phyloP scores from a whole-genome alignment of 2,113 vertebrate genomes.

The Toxostoma redivivum region DNA sequence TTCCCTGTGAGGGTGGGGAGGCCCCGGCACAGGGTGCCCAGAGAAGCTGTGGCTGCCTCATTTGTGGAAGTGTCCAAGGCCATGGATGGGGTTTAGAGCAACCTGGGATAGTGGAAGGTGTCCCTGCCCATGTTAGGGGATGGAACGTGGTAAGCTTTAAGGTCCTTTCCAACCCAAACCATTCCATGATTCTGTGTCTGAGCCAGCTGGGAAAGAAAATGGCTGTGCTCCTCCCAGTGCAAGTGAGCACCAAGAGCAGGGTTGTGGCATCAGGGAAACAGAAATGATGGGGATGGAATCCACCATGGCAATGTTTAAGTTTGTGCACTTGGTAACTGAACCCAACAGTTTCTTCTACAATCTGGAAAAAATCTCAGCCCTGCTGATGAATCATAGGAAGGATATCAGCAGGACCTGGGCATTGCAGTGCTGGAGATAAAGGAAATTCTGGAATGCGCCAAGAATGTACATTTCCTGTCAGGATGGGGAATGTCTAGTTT shows the following conservation, averaged over 20 bases:
- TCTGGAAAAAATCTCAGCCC: neutral
- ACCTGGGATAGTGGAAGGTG: neutral
- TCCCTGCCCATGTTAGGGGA: neutral
- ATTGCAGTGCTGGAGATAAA: neutral
- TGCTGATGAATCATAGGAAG: neutral
- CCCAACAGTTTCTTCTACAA: neutral
- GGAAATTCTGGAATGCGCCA: neutral
- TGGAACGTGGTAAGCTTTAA: neutral
- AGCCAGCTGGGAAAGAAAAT: neutral
- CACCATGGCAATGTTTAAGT: accelerated
- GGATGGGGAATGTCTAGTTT: neutral
- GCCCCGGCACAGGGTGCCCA: neutral
- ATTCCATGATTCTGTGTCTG: neutral
- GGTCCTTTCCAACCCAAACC: neutral
- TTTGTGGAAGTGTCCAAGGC: neutral
- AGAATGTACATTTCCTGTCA: neutral
- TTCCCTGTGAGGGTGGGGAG: neutral
- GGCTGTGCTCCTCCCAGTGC: neutral
- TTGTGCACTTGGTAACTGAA: neutral
- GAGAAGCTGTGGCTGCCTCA: neutral
- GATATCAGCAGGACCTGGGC: neutral
- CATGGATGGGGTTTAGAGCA: neutral
- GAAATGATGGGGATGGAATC: neutral
- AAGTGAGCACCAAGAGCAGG: neutral
- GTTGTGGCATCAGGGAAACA: neutral